Base-by-base conservation (phyloP, 1,140 invertebrate species). In the Conus ventricosus region DNA sequence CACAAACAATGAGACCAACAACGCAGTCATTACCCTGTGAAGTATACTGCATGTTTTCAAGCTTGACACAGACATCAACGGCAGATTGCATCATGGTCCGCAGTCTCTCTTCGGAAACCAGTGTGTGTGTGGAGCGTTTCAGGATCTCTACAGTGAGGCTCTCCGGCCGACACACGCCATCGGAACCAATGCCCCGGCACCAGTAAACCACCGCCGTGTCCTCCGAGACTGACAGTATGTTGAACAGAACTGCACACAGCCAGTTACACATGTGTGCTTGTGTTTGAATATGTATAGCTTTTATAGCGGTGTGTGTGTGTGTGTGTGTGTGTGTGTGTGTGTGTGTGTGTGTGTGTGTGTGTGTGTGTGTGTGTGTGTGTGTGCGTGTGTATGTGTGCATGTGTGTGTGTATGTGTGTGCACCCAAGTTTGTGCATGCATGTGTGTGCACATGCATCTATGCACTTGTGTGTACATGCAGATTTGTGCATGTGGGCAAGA, bases 141-240 rank as follows among this genome's bases (percentile, higher is more conserved):
- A 87, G 85, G 11, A 87, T 80, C 54, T 87, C 85, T 53, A 87
- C 85, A 5, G 54, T n/a, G 53, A 87, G 53, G 23, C 63, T 75
- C 23, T 78, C n/a, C 1, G 67, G 15, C 10, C 54, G 51, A 75
- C 85, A 87, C 5, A 76, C 51, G 53, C 71, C 54, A 17, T 78
- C 71, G 17, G n/a, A 4, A 25, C n/a, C 25, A 10, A 57, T 23
- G 51, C 11, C n/a, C n/a, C 71, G 85, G 15, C 85, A 87, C 85
- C 85, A 87, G 85, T 87, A 87, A 5, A 87, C 85, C 54, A 87
- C 71, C 20, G 85, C 85, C 5, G 53, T 78, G 51, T 76, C 54
- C 0, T 39, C 54, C 20, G 67, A 39, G 53, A 87, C 5, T 4
- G 67, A 78, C 67, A 87, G 85, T 51, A 87, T 53, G 23, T 80